These are phyloP conservation scores for Microcebus lehilahytsara DNA, from an alignment of 2,113 vertebrate genomes.

Conservation along the genomic window DNA sequence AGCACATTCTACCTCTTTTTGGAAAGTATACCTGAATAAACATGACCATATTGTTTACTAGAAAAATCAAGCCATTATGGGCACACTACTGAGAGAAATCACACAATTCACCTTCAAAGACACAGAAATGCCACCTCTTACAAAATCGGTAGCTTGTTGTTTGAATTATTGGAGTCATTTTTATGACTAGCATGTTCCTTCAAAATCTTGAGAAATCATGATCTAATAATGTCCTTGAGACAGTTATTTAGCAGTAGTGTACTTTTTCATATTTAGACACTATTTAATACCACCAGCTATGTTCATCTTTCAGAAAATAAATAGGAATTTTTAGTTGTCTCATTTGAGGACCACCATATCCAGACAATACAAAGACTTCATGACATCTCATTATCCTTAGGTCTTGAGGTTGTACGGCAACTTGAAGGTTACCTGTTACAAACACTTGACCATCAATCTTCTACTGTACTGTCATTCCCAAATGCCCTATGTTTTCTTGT, in stretches of 20 bases:
- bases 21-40: not conserved
- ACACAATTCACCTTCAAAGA: not conserved
- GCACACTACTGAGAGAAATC: not conserved
- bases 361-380: constrained; percentile 3
- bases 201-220: constrained; percentile 31
- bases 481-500: not conserved
- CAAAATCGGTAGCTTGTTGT: not conserved
- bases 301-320: constrained; percentile 8
- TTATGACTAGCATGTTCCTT: not conserved
- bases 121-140: not conserved
- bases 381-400: not conserved
- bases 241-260: not conserved
- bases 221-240: not conserved
- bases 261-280: not conserved
- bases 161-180: not conserved
- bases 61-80: not conserved
- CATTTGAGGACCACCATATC: not conserved
- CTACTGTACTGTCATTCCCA: not conserved
- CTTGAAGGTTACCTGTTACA: not conserved
- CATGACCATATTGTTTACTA: not conserved
- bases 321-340: not conserved
- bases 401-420: not conserved
- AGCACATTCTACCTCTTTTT: not conserved
- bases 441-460: not conserved
- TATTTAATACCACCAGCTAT: not conserved